Conservation (phyloP, 2,113 vertebrate species). For the Clupea harengus region DNA sequence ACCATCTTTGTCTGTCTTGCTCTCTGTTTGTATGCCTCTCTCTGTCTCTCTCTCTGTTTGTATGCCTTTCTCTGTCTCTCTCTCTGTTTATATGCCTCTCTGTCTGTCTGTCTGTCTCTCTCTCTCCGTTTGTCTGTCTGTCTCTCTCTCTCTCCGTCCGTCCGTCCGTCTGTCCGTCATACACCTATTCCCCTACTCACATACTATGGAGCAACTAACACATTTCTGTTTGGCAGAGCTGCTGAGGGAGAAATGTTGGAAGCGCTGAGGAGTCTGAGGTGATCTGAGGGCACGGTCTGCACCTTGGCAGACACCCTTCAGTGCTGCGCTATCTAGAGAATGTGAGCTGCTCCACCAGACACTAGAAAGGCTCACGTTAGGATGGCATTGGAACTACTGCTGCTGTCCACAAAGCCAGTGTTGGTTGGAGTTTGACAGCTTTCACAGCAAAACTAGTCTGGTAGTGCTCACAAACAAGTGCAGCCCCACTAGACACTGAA, state of each 20-base stretch:
- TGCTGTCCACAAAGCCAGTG: not conserved
- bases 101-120: not conserved
- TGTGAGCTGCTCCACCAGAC: not conserved
- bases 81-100: too few relatives aligned
- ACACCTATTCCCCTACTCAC: constrained; percentile 2
- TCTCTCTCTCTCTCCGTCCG: not conserved
- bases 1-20: too few relatives aligned
- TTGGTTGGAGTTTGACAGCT: not conserved
- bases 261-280: too few relatives aligned
- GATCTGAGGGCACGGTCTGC: too few relatives aligned
- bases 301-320: too few relatives aligned
- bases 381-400: not conserved
- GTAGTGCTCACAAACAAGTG: too few relatives aligned
- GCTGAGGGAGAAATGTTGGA: not conserved
- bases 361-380: not conserved
- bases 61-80: too few relatives aligned
- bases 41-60: too few relatives aligned
- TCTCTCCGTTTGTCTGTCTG: not conserved
- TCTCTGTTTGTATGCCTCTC: too few relatives aligned
- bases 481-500: not conserved
- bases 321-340: too few relatives aligned
- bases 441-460: too few relatives aligned
- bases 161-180: not conserved
- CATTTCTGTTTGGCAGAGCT: not conserved
- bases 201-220: not conserved